These are phyloP conservation scores for Myotis yumanensis DNA, from an alignment of 2,113 vertebrate genomes.

Conservation along the genomic window DNA sequence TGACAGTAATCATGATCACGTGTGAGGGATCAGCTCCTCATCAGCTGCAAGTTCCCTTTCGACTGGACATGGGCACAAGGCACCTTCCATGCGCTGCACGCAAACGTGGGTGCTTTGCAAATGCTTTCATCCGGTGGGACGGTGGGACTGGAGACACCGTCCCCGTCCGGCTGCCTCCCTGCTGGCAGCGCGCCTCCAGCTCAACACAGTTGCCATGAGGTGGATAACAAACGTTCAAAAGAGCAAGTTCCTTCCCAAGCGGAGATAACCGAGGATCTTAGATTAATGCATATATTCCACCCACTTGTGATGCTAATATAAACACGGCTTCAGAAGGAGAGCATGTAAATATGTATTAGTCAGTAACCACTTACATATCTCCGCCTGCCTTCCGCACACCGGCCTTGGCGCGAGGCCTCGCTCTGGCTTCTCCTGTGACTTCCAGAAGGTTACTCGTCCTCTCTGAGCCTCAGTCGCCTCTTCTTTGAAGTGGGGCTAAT, in stretches of 20 bases:
- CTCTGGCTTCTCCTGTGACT: background rate
- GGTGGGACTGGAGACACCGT: background rate
- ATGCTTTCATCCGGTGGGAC: background rate
- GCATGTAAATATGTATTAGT: constrained; percentile 71
- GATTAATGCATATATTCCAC: constrained; percentile 53
- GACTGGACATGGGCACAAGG: background rate
- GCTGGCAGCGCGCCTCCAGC: background rate
- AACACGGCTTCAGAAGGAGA: constrained; percentile 64
- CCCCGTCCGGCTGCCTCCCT: background rate
- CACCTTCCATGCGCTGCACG: background rate
- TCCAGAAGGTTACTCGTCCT: background rate
- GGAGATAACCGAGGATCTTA: constrained; percentile 28
- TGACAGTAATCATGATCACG: background rate
- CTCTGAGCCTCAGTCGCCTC: background rate
- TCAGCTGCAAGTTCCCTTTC: background rate
- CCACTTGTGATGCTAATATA: constrained; percentile 69
- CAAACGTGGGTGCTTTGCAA: background rate
- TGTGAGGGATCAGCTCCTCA: background rate
- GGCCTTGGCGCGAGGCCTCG: background rate
- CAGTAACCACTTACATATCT: constrained; percentile 52
- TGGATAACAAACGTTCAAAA: background rate
- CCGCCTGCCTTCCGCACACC: constrained; percentile 18
- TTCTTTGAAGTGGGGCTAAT: background rate
- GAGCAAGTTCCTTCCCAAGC: constrained; percentile 29
- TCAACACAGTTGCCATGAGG: background rate